Percentiles rank a stretch among this genome's conserved stretches.
phyloP scores from a whole-genome alignment of 2,888 invertebrate species.

The Panopea generosa region DNA sequence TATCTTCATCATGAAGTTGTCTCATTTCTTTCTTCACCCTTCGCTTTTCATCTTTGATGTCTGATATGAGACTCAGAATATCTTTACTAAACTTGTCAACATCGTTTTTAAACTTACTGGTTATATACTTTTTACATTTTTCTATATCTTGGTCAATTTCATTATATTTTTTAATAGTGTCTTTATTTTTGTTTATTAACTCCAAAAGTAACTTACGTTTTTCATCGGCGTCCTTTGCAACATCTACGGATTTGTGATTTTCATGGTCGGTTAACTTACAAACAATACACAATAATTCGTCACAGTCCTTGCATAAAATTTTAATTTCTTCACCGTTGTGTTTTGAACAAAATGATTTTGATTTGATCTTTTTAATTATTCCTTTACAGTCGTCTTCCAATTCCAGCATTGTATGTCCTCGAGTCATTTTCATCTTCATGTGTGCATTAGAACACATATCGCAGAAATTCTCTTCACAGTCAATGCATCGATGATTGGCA shows the following conservation, averaged over 20 bases:
- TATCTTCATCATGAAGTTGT: no score
- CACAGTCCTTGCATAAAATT: constrained; percentile 23
- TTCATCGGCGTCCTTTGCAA: not conserved
- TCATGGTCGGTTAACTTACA: constrained; percentile 27
- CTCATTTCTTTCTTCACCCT: no score
- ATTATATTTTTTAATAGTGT: no score
- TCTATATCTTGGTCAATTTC: no score
- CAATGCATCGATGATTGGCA: constrained; percentile 7
- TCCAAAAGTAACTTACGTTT: not conserved
- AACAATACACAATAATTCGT: constrained; percentile 6
- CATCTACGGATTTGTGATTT: constrained; percentile 6
- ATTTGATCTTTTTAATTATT: no score
- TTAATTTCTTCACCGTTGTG: constrained; percentile 9
- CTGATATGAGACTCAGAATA: no score
- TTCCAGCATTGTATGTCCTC: not conserved
- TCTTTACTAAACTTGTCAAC: no score
- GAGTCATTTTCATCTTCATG: constrained; percentile 15
- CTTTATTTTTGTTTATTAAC: no score
- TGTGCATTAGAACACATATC: constrained; percentile 6
- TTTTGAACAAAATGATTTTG: no score
- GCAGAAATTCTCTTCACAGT: constrained; percentile 20
- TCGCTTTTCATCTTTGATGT: no score
- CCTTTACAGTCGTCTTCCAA: not conserved
- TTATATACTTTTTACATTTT: no score
- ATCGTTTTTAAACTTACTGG: no score